phyloP scores from a whole-genome alignment of 2,797 vertebrate species.

The Champsocephalus gunnari region DNA sequence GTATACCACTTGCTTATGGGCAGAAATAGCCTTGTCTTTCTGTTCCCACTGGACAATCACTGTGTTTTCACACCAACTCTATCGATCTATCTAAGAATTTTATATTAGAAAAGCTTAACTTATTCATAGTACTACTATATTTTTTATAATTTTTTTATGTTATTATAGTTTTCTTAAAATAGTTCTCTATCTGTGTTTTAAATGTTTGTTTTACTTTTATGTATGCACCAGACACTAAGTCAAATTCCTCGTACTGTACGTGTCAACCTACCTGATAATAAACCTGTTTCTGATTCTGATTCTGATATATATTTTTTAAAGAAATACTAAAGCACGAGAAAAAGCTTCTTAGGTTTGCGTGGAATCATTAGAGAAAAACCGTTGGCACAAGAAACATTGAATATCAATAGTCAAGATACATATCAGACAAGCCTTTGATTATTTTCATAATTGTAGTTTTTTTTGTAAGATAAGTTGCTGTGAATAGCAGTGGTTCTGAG shows the following conservation, averaged over 20 bases:
- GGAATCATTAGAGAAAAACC: neutral
- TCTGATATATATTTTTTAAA: neutral
- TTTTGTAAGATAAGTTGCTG: too few relatives aligned
- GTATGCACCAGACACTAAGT: too few relatives aligned
- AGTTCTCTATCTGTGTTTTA: too few relatives aligned
- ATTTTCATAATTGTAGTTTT: neutral
- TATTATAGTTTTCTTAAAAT: too few relatives aligned
- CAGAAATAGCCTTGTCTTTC: slow-evolving; percentile 7
- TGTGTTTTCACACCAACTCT: slow-evolving; percentile 4
- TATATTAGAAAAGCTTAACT: neutral
- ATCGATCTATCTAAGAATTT: neutral
- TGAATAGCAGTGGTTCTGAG: neutral
- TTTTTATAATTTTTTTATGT: too few relatives aligned
- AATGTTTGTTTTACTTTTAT: too few relatives aligned
- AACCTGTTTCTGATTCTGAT: too few relatives aligned
- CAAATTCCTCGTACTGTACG: too few relatives aligned
- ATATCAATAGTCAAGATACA: neutral
- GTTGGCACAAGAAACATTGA: neutral
- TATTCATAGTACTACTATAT: too few relatives aligned
- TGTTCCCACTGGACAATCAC: slow-evolving; percentile 7
- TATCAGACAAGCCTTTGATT: neutral
- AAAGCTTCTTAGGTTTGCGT: neutral
- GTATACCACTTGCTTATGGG: slow-evolving; percentile 21
- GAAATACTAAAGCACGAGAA: neutral
- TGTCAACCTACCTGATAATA: too few relatives aligned